Evolutionary conservation across 2,113 vertebrate genomes (phyloP), one percentile per base, ranked within the genome.

Genomic region (Catagonus wagneri): DNA sequence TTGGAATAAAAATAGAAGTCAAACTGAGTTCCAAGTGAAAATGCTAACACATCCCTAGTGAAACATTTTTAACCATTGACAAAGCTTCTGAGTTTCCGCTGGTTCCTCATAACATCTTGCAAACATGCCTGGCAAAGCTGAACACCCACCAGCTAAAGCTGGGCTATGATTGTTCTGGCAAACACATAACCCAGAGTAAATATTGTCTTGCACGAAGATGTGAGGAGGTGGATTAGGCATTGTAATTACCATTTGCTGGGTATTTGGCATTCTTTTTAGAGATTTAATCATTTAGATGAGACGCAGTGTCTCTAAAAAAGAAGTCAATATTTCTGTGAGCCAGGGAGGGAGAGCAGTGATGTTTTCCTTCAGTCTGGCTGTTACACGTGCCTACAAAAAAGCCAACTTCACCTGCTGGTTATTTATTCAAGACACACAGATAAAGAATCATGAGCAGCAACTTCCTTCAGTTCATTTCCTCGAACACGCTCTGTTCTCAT

Each of bases 161-260:
- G 50, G 65, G 88, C 94, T 96, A 23, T 97, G 83, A 96, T 93
- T 97, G 94, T 85, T 97, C 96, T 94, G 91, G 94, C 95, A 97
- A 97, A 97, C 93, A 86, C 83, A 96, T 90, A 96, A 96, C 91
- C 89, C 97, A 95, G 90, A 97, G 96, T 97, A 98, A 98, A 98
- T 95, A 96, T 95, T 97, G 96, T 97, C 98, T 98, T 95, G 95
- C 92, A 96, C 13, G 6, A 93, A 97, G 91, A 95, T 95, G 78
- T 94, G 95, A 97, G 94, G 96, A 95, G 97, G 97, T 93, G 97
- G 96, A 92, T 95, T 95, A 96, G 90, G 93, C 96, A 97, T 95
- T 96, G 92, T 97, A 98, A 97, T 97, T 98, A 97, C 95, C 95
- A 96, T 97, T 97, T 96, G 89, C 97, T 96, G 87, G 72, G 66